Evolutionary conservation across 1,140 invertebrate genomes (phyloP).

Genomic region (Teleogryllus occipitalis): DNA sequence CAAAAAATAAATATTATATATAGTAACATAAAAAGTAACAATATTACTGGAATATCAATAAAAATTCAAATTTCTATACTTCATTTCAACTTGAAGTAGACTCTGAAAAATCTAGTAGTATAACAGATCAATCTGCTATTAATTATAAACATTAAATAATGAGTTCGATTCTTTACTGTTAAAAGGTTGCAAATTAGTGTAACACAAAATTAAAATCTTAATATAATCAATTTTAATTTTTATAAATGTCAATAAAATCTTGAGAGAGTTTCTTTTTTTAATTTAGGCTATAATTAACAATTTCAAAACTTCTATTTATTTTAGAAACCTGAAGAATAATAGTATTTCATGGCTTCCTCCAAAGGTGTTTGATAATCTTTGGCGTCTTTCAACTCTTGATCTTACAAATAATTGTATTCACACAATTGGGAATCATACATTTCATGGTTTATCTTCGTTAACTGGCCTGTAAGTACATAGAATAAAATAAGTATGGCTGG

Average conservation of each 20-base stretch:
- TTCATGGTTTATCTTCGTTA: constrained; percentile 32
- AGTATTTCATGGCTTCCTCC: constrained; percentile 30
- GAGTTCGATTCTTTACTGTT: not conserved
- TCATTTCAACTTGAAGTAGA: no score
- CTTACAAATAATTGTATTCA: constrained; percentile 33
- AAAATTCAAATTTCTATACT: not conserved
- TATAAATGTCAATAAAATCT: not conserved
- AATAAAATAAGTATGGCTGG: not conserved
- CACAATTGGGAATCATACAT: constrained; percentile 29
- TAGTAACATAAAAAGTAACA: not conserved
- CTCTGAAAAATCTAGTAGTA: no score
- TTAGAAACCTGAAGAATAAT: constrained; percentile 34
- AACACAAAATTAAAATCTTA: not conserved
- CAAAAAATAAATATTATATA: no score
- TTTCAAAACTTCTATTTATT: not conserved
- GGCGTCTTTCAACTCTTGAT: constrained; percentile 34
- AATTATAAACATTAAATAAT: not conserved
- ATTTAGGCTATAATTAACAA: not conserved
- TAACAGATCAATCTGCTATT: not conserved
- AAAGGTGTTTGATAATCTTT: constrained; percentile 31
- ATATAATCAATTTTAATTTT: not conserved
- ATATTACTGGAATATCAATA: not conserved
- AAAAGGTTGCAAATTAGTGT: not conserved
- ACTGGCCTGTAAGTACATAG: constrained; percentile 33
- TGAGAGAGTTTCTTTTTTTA: not conserved